Percentiles rank a stretch among this genome's conserved stretches.
Evolutionary conservation across 1,140 invertebrate species (phyloP).

Genomic region (Fragariocoptes setiger): DNA sequence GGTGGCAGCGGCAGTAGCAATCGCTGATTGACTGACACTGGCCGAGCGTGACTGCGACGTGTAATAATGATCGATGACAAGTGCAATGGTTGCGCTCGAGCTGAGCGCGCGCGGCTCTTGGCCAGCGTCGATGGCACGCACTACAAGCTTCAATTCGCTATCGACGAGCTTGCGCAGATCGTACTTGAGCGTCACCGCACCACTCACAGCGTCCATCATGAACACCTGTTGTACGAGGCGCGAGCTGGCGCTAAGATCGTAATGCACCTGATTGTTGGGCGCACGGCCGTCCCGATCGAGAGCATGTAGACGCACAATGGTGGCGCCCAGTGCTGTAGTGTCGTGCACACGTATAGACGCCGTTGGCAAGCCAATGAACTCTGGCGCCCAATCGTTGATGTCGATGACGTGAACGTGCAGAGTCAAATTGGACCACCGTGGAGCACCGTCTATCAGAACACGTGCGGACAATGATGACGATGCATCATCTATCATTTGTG

Average conservation of each 20-base stretch:
- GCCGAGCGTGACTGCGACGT: too few species aligned
- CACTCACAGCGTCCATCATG: constrained; percentile 47
- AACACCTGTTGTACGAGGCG: constrained; percentile 48
- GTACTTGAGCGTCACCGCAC: constrained; percentile 37
- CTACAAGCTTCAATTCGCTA: constrained; percentile 38
- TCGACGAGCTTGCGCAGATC: constrained; percentile 47
- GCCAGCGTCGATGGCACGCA: not conserved
- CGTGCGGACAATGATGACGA: constrained; percentile 5
- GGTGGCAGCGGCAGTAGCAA: too few species aligned
- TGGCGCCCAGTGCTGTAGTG: constrained; percentile 39
- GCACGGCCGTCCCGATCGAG: constrained; percentile 41
- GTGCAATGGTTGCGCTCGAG: not conserved
- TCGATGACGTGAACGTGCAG: constrained; percentile 42
- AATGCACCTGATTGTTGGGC: constrained; percentile 23
- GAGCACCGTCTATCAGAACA: constrained; percentile 18
- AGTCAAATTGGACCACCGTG: constrained; percentile 34
- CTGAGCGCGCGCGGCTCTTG: not conserved
- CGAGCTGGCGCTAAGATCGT: constrained; percentile 22
- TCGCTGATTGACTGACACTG: too few species aligned
- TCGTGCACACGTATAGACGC: constrained; percentile 48
- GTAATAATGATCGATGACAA: not conserved
- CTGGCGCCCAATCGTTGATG: constrained; percentile 21
- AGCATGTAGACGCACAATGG: constrained; percentile 38
- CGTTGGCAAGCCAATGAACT: constrained; percentile 43
- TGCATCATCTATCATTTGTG: not conserved